phyloP scores from a whole-genome alignment of 2,797 vertebrate species.

The Silurus aristotelis region DNA sequence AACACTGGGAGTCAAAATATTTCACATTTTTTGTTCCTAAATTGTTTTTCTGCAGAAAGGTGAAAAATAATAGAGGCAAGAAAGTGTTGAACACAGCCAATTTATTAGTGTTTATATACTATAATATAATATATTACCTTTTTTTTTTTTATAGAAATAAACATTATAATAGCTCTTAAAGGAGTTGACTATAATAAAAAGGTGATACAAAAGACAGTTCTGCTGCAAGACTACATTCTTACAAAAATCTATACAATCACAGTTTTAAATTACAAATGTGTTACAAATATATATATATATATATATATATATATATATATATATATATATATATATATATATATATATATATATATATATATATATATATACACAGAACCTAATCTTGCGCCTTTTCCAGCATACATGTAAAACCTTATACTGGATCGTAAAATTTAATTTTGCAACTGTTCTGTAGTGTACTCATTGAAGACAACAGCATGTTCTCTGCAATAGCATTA shows the following conservation, averaged over 20 bases:
- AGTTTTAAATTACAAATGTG: background rate
- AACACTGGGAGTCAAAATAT: constrained; percentile 35
- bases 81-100: constrained; percentile 10
- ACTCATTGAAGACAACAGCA: background rate
- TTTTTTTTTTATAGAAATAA: background rate
- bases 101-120: constrained; percentile 10
- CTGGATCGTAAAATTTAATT: background rate
- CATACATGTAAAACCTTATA: background rate
- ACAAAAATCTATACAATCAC: background rate
- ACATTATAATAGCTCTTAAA: too few species aligned
- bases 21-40: background rate
- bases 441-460: background rate
- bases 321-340: too few species aligned
- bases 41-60: constrained; percentile 10
- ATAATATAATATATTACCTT: constrained; percentile 44
- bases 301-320: too few species aligned
- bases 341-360: too few species aligned
- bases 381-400: background rate
- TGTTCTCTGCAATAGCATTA: background rate
- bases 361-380: background rate
- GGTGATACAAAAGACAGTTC: background rate
- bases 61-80: background rate
- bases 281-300: background rate
- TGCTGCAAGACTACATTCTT: background rate
- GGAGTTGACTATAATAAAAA: too few species aligned